Evolutionary conservation across 2,888 invertebrate genomes (phyloP), one percentile per base, ranked within the genome.

Genomic region (Yponomeuta sedellus): DNA sequence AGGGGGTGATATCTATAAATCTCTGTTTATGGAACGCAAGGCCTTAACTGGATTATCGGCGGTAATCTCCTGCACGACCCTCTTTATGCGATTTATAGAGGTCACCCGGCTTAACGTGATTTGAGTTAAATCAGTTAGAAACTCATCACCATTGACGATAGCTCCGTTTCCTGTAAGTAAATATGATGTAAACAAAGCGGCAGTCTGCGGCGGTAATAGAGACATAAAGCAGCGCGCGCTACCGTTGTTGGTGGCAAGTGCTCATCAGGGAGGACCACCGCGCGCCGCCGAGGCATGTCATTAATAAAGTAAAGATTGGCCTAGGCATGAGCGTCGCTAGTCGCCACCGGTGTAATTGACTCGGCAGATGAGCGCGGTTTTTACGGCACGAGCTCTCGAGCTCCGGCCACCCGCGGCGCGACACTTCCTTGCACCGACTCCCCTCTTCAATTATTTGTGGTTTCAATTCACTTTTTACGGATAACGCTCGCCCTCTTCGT

Each of bases 391-490:
- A 90, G 88, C 75, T 61, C 25, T 77, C n/a, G 88, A 76, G 88
- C 75, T 52, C n/a, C 77, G 88, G 77, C 90, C 91, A 88, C 89
- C 89, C 91, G 88, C 88, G 74, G 83, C 74, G 78, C 81, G 81
- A 83, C 82, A 83, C 79, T 74, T 75, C 67, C 75, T 74, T 61
- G 68, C 58, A 44, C 66, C 66, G 67, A 66, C 61, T 75, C 73
- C 78, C 83, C 83, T 80, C 78, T 83, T 85, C 84, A 61, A 83
- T 88, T 86, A 88, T 88, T 88, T 86, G 91, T 82, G 89, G 88
- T 88, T 90, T 89, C 88, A 89, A 90, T 91, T 88, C 84, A 77
- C 85, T 90, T 90, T 66, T 90, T 91, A 88, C 85, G 79, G 75
- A 69, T 71, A 82, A 74, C 80, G 73, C 44, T 84, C 83, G 83